Conservation (phyloP, 2,888 invertebrate species). For the Scrobipalpa atriplicella region DNA sequence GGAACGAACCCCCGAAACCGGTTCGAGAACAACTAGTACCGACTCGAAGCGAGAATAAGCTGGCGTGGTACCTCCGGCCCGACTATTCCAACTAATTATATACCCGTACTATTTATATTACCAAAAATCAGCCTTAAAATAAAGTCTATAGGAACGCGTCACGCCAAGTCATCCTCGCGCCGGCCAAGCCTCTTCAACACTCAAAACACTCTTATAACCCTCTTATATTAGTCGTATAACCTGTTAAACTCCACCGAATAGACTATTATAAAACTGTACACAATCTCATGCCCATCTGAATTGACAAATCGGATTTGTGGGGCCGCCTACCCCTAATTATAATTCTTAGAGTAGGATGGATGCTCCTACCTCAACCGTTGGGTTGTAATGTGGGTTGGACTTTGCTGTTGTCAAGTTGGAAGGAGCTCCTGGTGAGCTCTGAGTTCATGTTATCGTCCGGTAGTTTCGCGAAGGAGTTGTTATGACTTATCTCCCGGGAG, state of each 20-base stretch:
- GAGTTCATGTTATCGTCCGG: constrained; percentile 79
- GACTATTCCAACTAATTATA: constrained; percentile 55
- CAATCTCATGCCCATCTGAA: constrained; percentile 59
- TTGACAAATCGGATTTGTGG: constrained; percentile 52
- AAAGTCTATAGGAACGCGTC: constrained; percentile 77
- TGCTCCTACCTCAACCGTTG: constrained; percentile 64
- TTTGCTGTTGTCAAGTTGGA: constrained; percentile 67
- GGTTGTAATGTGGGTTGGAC: constrained; percentile 72
- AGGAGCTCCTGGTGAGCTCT: constrained; percentile 58
- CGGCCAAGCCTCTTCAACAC: constrained; percentile 50
- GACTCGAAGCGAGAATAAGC: constrained; percentile 61
- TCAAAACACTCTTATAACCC: constrained; percentile 31
- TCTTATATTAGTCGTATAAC: constrained; percentile 54
- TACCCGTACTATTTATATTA: constrained; percentile 73
- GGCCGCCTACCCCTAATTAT: constrained; percentile 72
- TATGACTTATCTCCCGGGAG: constrained; percentile 39
- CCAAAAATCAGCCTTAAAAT: constrained; percentile 76
- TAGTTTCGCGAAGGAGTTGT: constrained; percentile 62
- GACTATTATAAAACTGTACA: constrained; percentile 55
- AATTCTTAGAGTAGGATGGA: constrained; percentile 47
- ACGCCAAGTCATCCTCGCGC: constrained; percentile 69
- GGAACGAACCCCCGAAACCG: constrained; percentile 12
- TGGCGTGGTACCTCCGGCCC: constrained; percentile 51
- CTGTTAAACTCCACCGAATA: constrained; percentile 45
- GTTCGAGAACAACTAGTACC: background rate